Evolutionary conservation across 2,888 invertebrate genomes (phyloP).

Genomic region (Gibbula magus): DNA sequence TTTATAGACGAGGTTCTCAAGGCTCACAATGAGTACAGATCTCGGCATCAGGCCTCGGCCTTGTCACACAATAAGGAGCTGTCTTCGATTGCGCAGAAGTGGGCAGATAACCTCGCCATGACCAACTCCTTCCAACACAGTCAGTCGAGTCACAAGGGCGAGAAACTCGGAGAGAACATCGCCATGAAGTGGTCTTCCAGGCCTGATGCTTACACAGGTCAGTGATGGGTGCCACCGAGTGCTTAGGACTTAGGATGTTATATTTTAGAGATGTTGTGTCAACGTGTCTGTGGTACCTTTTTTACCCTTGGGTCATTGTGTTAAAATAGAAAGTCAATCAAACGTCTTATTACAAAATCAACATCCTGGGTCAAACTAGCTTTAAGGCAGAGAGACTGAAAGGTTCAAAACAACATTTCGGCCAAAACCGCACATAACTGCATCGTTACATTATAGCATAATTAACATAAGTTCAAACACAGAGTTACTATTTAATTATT

Average conservation of each 20-base stretch:
- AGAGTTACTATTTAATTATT: too few species aligned
- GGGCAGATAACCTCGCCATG: conserved; percentile 90
- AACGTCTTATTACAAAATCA: too few species aligned
- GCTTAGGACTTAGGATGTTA: neutral
- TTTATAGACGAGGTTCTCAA: conserved; percentile 66
- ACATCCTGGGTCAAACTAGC: too few species aligned
- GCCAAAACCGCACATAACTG: too few species aligned
- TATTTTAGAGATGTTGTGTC: too few species aligned
- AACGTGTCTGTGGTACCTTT: too few species aligned
- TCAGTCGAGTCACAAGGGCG: conserved; percentile 85
- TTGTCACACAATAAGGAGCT: conserved; percentile 70
- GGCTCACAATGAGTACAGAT: conserved; percentile 66
- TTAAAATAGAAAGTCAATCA: too few species aligned
- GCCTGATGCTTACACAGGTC: conserved; percentile 65
- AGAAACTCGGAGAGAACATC: conserved; percentile 75
- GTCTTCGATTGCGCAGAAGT: conserved; percentile 80
- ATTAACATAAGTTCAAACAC: too few species aligned
- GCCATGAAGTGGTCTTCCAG: conserved; percentile 67
- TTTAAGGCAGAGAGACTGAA: too few species aligned
- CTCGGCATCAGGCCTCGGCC: conserved; percentile 68
- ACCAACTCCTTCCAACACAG: conserved; percentile 86
- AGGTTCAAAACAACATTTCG: too few species aligned
- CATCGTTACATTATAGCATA: too few species aligned
- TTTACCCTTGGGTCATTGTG: too few species aligned
- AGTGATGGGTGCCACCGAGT: neutral